Evolutionary conservation across 2,797 vertebrate genomes (phyloP).

Genomic region (Oryzias sinensis): DNA sequence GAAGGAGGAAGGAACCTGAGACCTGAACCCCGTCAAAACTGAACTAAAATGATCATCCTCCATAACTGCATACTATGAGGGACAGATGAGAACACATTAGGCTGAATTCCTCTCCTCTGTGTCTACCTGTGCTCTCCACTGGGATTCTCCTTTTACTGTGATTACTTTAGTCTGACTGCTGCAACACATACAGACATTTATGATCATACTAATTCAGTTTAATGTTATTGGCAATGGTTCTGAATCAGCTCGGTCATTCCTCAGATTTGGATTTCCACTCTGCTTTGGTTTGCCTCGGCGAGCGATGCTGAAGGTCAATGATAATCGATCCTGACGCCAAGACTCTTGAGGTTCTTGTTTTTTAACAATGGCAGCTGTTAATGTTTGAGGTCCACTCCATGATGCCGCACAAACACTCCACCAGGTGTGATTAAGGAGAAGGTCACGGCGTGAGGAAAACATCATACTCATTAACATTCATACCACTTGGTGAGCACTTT

Average conservation of each 20-base stretch:
- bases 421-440: slow-evolving; percentile 47
- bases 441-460: slow-evolving; percentile 46
- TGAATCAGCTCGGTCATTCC: slow-evolving; percentile 21
- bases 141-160: slow-evolving; percentile 8
- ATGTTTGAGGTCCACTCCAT: slow-evolving; percentile 48
- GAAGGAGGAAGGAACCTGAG: slow-evolving; percentile 1
- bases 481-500: slow-evolving; percentile 40
- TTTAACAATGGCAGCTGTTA: slow-evolving; percentile 41
- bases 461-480: slow-evolving; percentile 38
- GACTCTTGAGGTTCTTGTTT: slow-evolving; percentile 48
- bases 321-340: slow-evolving; percentile 56
- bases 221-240: slow-evolving; percentile 21
- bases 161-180: slow-evolving; percentile 6
- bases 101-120: neutral
- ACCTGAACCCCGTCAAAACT: slow-evolving; percentile 7
- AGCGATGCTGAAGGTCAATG: slow-evolving; percentile 57
- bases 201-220: neutral
- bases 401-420: slow-evolving; percentile 43
- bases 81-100: slow-evolving; percentile 13
- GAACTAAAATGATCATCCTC: slow-evolving; percentile 7
- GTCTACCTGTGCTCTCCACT: neutral
- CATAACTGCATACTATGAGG: slow-evolving; percentile 8
- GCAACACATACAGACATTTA: slow-evolving; percentile 1
- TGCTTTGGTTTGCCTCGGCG: slow-evolving; percentile 31
- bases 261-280: slow-evolving; percentile 25